Conservation (phyloP, 2,113 vertebrate species). For the Rhagologus leucostigma region DNA sequence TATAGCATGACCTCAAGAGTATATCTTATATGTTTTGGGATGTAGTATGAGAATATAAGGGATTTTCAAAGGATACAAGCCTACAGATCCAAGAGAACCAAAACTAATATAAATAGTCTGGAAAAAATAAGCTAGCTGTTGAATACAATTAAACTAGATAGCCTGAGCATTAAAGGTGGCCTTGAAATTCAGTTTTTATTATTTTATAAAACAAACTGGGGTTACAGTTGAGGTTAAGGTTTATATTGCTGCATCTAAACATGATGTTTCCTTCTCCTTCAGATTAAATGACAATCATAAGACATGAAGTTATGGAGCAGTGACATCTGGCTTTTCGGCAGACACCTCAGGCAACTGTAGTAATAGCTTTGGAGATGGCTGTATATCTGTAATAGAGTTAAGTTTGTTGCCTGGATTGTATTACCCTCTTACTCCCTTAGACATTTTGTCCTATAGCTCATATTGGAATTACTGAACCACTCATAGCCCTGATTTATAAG, state of each 20-base stretch:
- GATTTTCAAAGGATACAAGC: not conserved
- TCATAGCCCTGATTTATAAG: conserved; percentile 39
- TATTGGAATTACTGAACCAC: conserved; percentile 53
- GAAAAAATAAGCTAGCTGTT: not conserved
- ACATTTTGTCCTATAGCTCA: conserved; percentile 56
- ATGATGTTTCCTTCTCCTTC: conserved; percentile 33
- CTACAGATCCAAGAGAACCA: not conserved
- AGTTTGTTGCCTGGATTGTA: conserved; percentile 54
- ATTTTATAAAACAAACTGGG: not conserved
- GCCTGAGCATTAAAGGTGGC: not conserved
- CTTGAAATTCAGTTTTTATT: not conserved
- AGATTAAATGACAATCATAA: conserved; percentile 66
- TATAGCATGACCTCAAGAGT: not conserved
- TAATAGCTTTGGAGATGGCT: conserved; percentile 71
- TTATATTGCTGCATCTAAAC: conserved; percentile 52
- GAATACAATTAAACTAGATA: not conserved
- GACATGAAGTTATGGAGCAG: conserved; percentile 58
- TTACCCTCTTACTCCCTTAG: conserved; percentile 33
- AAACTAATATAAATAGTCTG: not conserved
- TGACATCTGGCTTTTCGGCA: conserved; percentile 73
- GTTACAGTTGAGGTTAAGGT: not conserved
- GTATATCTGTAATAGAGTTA: conserved; percentile 60
- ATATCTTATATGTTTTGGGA: not conserved
- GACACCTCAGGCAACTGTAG: conserved; percentile 65
- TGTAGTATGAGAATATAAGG: not conserved